Base-by-base conservation (phyloP, 2,113 vertebrate genomes). In the Thunnus maccoyii region DNA sequence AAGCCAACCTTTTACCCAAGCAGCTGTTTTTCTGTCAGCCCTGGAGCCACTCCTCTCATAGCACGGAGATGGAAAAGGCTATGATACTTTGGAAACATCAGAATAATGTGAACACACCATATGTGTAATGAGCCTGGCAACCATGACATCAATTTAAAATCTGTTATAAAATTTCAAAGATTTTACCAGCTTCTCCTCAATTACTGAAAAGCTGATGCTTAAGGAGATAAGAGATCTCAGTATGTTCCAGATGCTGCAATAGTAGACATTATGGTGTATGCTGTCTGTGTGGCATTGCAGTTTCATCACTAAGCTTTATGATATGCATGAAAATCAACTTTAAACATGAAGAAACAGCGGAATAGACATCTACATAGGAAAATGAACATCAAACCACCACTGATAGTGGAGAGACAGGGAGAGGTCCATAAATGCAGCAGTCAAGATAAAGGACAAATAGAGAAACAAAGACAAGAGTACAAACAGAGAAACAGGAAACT, bases 91-190 rank as follows among this genome's bases (percentile, higher is more conserved):
- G 20, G 5, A 27, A 72, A 58, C 20, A 63, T 64, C 64, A 22
- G 30, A 70, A 64, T 50, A 65, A 68, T 58, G 64, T 65, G 44
- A 85, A 60, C 36, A 18, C 78, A 65, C 22, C 41, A 72, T 66
- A 63, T 72, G 58, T 71, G 27, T 61, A 77, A 83, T 68, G 64
- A 67, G 11, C 54, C 68, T 54, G 50, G 50, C 52, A 82, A 56
- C 57, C 72, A 73, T 76, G 66, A 73, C 52, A 76, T 73, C 48
- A 55, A 36, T 76, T 76, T 51, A 48, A 87, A 74, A 74, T 60
- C 25, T 4, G 15, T 72, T 46, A 72, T 25, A 44, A 62, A 64
- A 27, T 55, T 47, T 64, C 47, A 36, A 69, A 69, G 63, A 84
- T 56, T 56, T 80, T n/a, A 48, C 47, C 13, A 48, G 18, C 47